Evolutionary conservation across 2,113 vertebrate species (phyloP), one percentile per base, ranked within the genome.

Genomic region (Nerophis ophidion): DNA sequence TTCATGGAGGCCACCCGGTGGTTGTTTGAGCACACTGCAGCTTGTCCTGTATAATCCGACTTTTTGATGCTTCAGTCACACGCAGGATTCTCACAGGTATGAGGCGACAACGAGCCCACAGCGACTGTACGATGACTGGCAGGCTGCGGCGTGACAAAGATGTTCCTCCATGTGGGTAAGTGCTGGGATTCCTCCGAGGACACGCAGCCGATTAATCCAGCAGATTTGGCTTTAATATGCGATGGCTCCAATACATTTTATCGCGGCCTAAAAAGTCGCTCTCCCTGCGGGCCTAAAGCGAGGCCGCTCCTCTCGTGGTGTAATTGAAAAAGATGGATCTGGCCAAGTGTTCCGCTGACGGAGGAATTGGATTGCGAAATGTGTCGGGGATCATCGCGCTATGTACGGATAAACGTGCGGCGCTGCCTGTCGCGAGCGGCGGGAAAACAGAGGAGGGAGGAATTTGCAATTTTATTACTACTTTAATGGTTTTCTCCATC

Each of bases 391-490:
- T 81, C 80, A 80, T 77, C 80, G 74, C 61, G 77, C 79, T 77
- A 77, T 76, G 81, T 75, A 76, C 77, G 75, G 60, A 71, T 71
- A 65, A 35, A 59, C 64, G 69, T 49, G 64, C 71, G 70, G 77
- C 13, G 14, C 74, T 55, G 78, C 79, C 79, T 71, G 68, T 57
- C 77, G 57, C 74, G 80, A 81, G 79, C 68, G 70, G 80, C 74
- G 74, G 61, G 48, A 82, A 84, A 78, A 84, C 80, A 84, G 72
- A 81, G 71, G 70, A 73, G 72, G 77, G 58, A 79, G 81, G 77
- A 76, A 87, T 88, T 88, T 87, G 84, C 85, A 85, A 81, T 88
- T 86, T 86, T 87, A 87, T 89, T 81, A 86, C 81, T 76, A 80
- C 86, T 85, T 82, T 84, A 88, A 88, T 86, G 79, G 81, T 58